These are phyloP conservation scores for Anoplius nigerrimus DNA, from an alignment of 2,888 invertebrate genomes.

Conservation along the genomic window DNA sequence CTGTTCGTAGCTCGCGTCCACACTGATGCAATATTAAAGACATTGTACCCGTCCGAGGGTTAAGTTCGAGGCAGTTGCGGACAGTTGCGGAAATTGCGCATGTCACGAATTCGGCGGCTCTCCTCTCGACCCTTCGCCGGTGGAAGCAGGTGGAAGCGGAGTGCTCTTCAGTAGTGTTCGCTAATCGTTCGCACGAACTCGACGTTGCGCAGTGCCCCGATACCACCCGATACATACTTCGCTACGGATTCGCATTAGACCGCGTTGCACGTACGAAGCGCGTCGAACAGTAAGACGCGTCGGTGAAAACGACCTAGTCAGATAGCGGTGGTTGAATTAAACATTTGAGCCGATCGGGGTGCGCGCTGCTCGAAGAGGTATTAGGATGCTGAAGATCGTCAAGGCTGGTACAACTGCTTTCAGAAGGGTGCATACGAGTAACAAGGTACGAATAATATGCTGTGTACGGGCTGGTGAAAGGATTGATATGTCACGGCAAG, in stretches of 20 bases:
- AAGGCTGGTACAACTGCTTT: constrained; percentile 52
- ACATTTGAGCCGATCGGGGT: background rate
- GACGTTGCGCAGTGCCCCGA: constrained; percentile 31
- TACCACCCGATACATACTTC: constrained; percentile 11
- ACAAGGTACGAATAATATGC: constrained; percentile 52
- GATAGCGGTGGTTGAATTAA: background rate
- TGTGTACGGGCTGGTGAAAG: too few relatives aligned
- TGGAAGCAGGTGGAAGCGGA: too few relatives aligned
- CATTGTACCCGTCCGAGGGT: too few relatives aligned
- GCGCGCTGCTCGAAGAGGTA: constrained; percentile 19
- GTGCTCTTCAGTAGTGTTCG: constrained; percentile 57
- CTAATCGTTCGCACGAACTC: constrained; percentile 54
- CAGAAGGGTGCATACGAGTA: constrained; percentile 56
- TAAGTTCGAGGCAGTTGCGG: too few relatives aligned
- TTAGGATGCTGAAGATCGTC: constrained; percentile 54
- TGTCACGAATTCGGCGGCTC: constrained; percentile 52
- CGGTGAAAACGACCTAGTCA: background rate
- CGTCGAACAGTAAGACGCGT: background rate
- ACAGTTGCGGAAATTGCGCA: constrained; percentile 53
- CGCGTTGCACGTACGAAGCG: constrained; percentile 4
- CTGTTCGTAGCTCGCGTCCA: too few relatives aligned
- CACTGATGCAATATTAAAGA: too few relatives aligned
- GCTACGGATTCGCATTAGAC: constrained; percentile 27
- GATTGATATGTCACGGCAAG: too few relatives aligned
- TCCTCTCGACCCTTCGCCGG: constrained; percentile 32